Evolutionary conservation across 2,888 invertebrate species (phyloP).

Genomic region (Callimorpha dominula): DNA sequence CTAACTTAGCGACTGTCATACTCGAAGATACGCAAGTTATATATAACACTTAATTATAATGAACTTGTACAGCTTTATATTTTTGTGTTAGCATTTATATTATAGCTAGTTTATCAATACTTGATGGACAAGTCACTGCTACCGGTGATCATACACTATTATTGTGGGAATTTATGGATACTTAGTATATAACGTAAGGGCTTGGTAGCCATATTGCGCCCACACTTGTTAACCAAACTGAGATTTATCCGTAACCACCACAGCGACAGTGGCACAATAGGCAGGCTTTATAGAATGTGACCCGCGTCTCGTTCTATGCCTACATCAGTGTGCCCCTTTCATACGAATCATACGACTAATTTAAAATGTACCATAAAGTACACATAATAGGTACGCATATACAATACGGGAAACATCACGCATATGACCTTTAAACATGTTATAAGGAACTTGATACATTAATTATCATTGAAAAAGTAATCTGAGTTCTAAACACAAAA

Average conservation of each 20-base stretch:
- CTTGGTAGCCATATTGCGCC: slow-evolving; percentile 77
- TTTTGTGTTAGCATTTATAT: not conserved
- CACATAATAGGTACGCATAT: slow-evolving; percentile 1
- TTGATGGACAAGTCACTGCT: not conserved
- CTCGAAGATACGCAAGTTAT: too few relatives aligned
- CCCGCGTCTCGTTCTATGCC: slow-evolving; percentile 65
- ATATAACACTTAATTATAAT: too few relatives aligned
- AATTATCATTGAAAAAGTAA: not conserved
- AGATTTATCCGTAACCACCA: slow-evolving; percentile 80
- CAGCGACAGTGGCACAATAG: slow-evolving; percentile 80
- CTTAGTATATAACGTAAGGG: slow-evolving; percentile 64
- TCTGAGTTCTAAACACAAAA: too few relatives aligned
- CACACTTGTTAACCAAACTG: slow-evolving; percentile 82
- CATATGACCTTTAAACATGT: not conserved
- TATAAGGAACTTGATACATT: not conserved
- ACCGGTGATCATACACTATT: slow-evolving; percentile 35
- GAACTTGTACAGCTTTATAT: too few relatives aligned
- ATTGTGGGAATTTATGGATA: slow-evolving; percentile 62
- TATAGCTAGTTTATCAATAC: not conserved
- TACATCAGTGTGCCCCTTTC: slow-evolving; percentile 47
- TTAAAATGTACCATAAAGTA: slow-evolving; percentile 32
- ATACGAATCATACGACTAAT: slow-evolving; percentile 48
- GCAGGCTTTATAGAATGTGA: slow-evolving; percentile 80
- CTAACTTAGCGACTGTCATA: too few relatives aligned
- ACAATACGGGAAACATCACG: not conserved